Evolutionary conservation across 2,113 vertebrate species (phyloP), one percentile per base, ranked within the genome.

Genomic region (Anthoscopus minutus): DNA sequence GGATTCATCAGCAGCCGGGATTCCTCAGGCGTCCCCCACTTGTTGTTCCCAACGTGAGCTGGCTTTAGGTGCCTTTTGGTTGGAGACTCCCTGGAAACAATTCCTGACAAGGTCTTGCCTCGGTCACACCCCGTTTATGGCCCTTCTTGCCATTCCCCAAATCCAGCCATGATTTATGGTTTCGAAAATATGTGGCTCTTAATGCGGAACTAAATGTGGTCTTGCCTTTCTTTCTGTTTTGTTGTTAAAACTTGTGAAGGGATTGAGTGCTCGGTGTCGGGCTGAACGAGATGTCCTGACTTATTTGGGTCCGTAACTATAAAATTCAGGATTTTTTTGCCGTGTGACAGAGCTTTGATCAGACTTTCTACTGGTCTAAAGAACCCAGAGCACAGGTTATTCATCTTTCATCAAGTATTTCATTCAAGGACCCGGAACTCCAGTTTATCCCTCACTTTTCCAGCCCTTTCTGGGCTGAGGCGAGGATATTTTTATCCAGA

Each of bases 201-300:
- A 11, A 67, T 2, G 30, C 11, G 17, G 13, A 31, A 9, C 18
- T 40, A 53, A 83, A 74, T 2, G 38, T 6, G 8, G 4, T 16
- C 15, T 42, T 88, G 48, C 8, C 6, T 17, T 73, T 70, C 53
- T 70, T 70, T 18, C 9, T 10, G 14, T 61, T 81, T 38, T 40
- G 11, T 56, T 21, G 19, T 14, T 47, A 18, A 30, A 81, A 66
- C 0, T 1, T 7, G 33, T 9, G 38, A 11, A 38, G 53, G 57
- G 45, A 15, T 15, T 0, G 3, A 3, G 61, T 18, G 21, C 33
- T 58, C 2, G 0, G 11, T 31, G 51, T 47, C 0, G 5, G 35
- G 22, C 40, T 80, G 35, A 19, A 62, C 8, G 13, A 78, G 17
- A 4, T 28, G 35, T 5, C 5, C 47, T 50, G 73, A 27, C 22